Percentiles rank a stretch among this genome's conserved stretches.
These are phyloP conservation scores for Phenganax stokvisi DNA, from an alignment of 92 coral and sea anemone genomes.

Conservation along the genomic window DNA sequence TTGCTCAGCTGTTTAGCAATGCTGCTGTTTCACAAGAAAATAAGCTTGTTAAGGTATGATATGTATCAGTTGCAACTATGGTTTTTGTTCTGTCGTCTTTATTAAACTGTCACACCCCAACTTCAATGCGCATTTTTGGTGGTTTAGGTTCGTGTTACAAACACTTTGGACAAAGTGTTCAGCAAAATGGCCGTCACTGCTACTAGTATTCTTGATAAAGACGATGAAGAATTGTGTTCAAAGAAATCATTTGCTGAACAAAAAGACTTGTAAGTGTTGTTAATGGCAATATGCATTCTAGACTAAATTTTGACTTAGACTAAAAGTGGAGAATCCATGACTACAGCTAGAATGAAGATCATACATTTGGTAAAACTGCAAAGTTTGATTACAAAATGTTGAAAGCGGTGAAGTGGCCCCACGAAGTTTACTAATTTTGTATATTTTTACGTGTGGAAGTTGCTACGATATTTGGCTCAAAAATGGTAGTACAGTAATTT, in stretches of 20 bases:
- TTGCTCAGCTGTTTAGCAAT: constrained; percentile 68
- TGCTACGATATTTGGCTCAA: no score
- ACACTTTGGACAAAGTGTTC: constrained; percentile 75
- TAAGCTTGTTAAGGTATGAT: constrained; percentile 64
- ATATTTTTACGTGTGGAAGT: no score
- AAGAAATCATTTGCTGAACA: constrained; percentile 80
- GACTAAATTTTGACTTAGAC: no score
- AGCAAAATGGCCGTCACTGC: constrained; percentile 91
- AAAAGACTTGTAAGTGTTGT: constrained; percentile 64
- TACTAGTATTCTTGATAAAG: constrained; percentile 61
- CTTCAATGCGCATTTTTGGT: not conserved
- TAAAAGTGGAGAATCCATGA: no score
- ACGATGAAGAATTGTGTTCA: constrained; percentile 64
- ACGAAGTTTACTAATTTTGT: no score
- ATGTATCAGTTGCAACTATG: not conserved
- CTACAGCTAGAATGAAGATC: no score
- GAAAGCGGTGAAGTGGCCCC: no score
- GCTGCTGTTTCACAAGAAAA: constrained; percentile 82
- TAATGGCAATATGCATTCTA: no score
- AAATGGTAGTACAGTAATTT: no score
- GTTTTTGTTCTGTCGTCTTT: not conserved
- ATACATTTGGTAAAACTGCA: no score
- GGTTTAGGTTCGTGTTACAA: constrained; percentile 80
- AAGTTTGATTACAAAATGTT: no score
- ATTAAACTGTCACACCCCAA: not conserved